Evolutionary conservation across 2,113 vertebrate genomes (phyloP).

Genomic region (Coracopsis vasa): DNA sequence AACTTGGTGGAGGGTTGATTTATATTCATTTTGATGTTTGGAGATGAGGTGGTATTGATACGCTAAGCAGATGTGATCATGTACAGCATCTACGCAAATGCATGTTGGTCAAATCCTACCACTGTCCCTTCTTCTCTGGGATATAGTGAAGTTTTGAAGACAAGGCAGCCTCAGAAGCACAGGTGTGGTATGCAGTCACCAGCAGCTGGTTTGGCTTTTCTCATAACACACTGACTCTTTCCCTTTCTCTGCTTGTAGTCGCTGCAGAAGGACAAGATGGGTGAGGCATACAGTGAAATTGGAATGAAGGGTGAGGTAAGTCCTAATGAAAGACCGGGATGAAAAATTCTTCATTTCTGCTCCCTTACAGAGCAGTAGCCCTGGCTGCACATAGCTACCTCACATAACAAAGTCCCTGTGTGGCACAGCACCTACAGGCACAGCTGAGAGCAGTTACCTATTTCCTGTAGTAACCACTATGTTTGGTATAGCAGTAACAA

Average conservation of each 20-base stretch:
- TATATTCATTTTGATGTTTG: background rate
- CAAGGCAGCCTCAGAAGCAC: background rate
- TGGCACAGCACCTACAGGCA: background rate
- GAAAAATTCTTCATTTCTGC: background rate
- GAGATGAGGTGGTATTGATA: background rate
- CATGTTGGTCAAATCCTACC: background rate
- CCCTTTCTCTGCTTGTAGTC: conserved; percentile 46
- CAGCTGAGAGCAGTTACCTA: background rate
- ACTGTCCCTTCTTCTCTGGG: background rate
- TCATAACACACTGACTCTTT: background rate
- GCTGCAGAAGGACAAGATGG: conserved; percentile 79
- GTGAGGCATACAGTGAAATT: conserved; percentile 78
- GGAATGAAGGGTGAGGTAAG: conserved; percentile 77
- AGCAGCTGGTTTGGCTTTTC: background rate
- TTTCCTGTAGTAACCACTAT: background rate
- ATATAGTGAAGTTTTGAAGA: background rate
- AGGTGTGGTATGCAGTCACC: too few species aligned
- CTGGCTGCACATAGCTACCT: background rate
- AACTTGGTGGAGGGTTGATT: background rate
- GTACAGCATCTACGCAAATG: background rate
- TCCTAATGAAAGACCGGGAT: background rate
- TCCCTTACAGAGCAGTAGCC: background rate
- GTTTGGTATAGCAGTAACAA: background rate
- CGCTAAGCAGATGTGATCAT: background rate
- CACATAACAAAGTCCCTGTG: too few species aligned